A percentile compares a stretch with the other conserved stretches of the same genome.
These are phyloP conservation scores for Agriopis leucophaearia DNA, from an alignment of 2,888 invertebrate species.

Conservation along the genomic window DNA sequence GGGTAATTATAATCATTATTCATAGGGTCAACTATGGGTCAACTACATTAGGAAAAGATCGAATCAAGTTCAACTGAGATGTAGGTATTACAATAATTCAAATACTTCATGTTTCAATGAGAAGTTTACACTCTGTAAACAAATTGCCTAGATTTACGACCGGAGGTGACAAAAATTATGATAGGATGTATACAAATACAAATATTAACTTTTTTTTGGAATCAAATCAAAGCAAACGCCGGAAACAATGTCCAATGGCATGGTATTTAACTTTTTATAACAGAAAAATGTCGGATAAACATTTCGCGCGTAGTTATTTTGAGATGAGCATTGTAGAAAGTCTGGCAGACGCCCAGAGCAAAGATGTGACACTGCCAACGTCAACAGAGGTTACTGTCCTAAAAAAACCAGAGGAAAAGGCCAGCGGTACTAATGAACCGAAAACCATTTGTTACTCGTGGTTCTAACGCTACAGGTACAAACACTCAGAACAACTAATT, in stretches of 20 bases:
- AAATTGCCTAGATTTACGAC: slow-evolving; percentile 31
- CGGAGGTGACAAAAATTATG: slow-evolving; percentile 45
- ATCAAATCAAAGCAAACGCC: slow-evolving; percentile 39
- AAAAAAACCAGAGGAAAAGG: slow-evolving; percentile 67
- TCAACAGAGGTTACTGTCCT: slow-evolving; percentile 81
- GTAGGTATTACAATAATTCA: no score
- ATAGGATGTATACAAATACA: slow-evolving; percentile 38
- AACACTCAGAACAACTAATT: neutral
- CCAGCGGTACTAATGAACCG: slow-evolving; percentile 58
- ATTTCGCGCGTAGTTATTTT: slow-evolving; percentile 74
- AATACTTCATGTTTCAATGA: neutral
- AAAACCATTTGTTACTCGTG: neutral
- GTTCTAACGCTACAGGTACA: neutral
- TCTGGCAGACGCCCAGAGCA: slow-evolving; percentile 77
- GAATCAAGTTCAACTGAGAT: no score
- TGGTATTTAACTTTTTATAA: slow-evolving; percentile 57
- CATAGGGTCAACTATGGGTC: no score
- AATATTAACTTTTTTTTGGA: slow-evolving; percentile 31
- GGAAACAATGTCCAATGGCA: slow-evolving; percentile 43
- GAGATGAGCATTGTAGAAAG: slow-evolving; percentile 78
- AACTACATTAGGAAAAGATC: no score
- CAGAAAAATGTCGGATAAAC: slow-evolving; percentile 68
- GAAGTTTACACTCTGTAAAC: neutral
- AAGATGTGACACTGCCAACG: slow-evolving; percentile 81
- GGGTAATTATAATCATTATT: no score